Evolutionary conservation across 2,113 vertebrate species (phyloP), one percentile per base, ranked within the genome.

Genomic region (Triplophysa dalaica): DNA sequence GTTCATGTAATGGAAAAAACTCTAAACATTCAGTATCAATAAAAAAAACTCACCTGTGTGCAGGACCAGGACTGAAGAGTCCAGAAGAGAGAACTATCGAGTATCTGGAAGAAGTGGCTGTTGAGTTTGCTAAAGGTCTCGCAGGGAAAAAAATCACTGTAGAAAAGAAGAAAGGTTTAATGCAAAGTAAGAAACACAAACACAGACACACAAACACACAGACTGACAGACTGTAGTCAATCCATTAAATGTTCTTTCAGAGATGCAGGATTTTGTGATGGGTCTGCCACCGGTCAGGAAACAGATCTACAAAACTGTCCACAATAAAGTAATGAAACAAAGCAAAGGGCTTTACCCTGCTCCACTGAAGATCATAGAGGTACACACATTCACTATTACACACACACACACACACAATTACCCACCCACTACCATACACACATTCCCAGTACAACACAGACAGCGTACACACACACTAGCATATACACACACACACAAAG

Each of bases 331-430:
- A 17, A 91, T 77, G 86, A 95, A 94, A 79, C 93, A 95, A 86
- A 95, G 94, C 78, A 95, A 95, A 90, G 95, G 95, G 2, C 94
- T 96, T 13, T 96, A 96, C 73, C 95, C 95, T 26, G 95, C 95
- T 12, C 95, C 95, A 0, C 85, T 94, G n/a, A 94, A 92, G 80
- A 95, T 96, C 84, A 95, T 96, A 16, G 93, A 95, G 90, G 95
- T 95, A 88, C 10, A 74, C 38, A 82, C 56, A 56, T 29, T 29
- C 29, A 29, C 29, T 29, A 45, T 17, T 61, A 61, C 33, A 61
- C 41, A n/a, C 19, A 72, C 54, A 68, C 29, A 21, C 22, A 52
- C 1, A 4, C n/a, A 45, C 33, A n/a, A 45, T 17, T 61, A 61
- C 33, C 52, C 41, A n/a, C 19, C 68, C 54, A 68, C 29, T n/a